A percentile compares a stretch with the other conserved stretches of the same genome.
phyloP scores from a whole-genome alignment of 2,797 vertebrate species.

The Salarias fasciatus region DNA sequence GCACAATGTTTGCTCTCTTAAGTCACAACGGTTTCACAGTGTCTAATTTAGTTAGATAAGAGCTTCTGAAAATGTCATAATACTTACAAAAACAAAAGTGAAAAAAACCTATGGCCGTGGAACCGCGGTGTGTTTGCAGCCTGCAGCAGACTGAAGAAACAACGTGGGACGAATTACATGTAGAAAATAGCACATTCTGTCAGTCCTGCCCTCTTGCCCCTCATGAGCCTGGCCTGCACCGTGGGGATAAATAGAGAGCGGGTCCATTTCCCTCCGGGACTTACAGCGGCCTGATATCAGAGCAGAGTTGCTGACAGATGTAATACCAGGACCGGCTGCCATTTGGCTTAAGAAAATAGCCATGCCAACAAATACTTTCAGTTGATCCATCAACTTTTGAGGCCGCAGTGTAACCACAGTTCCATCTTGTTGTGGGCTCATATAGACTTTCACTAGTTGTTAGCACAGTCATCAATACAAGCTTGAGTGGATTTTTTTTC shows the following conservation, averaged over 20 bases:
- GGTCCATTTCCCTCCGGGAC: slow-evolving; percentile 45
- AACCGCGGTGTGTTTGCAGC: slow-evolving; percentile 4
- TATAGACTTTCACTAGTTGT: slow-evolving; percentile 42
- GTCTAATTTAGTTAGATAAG: no score
- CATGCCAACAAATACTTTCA: slow-evolving; percentile 73
- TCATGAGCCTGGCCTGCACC: slow-evolving; percentile 38
- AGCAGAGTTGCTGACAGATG: slow-evolving; percentile 69
- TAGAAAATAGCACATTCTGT: slow-evolving; percentile 44
- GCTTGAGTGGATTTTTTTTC: slow-evolving; percentile 26
- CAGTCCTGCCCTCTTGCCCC: slow-evolving; percentile 37
- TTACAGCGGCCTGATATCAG: slow-evolving; percentile 46
- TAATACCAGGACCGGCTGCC: slow-evolving; percentile 55
- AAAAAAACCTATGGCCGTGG: background rate
- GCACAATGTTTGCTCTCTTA: no score
- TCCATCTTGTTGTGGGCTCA: slow-evolving; percentile 30
- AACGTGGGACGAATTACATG: slow-evolving; percentile 26
- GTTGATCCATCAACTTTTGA: slow-evolving; percentile 78
- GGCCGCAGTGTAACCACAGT: slow-evolving; percentile 35
- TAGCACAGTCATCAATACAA: slow-evolving; percentile 65
- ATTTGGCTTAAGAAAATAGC: slow-evolving; percentile 71
- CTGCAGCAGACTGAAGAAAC: background rate
- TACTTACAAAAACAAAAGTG: background rate
- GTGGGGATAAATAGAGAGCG: slow-evolving; percentile 49
- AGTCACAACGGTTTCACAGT: no score
- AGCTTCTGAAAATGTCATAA: no score